Conservation (phyloP, 2,888 invertebrate genomes). For the Coelinius sp. region DNA sequence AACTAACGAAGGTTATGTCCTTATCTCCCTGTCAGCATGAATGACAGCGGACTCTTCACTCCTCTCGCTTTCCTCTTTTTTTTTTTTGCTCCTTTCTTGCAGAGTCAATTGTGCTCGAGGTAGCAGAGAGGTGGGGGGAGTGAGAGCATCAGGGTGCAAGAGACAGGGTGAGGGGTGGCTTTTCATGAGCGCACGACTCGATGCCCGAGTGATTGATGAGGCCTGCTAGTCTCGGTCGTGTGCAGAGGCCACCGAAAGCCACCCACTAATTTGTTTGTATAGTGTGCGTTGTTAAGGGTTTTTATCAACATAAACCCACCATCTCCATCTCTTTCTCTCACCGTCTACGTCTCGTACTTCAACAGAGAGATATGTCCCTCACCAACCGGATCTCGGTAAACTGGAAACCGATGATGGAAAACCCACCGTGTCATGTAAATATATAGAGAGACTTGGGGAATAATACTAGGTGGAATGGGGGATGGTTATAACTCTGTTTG, state of each 20-base stretch:
- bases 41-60: background rate
- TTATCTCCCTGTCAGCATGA: slow-evolving; percentile 11
- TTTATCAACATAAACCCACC: slow-evolving; percentile 30
- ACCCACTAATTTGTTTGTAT: slow-evolving; percentile 56
- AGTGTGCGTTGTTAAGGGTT: slow-evolving; percentile 47
- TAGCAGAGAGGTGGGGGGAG: background rate
- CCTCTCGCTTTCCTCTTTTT: background rate
- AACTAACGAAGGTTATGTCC: background rate
- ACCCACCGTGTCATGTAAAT: slow-evolving; percentile 43
- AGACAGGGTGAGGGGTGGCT: slow-evolving; percentile 36
- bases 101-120: slow-evolving; percentile 3
- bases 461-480: slow-evolving; percentile 16
- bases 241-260: slow-evolving; percentile 41
- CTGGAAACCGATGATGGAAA: slow-evolving; percentile 30
- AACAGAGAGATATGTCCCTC: background rate
- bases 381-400: slow-evolving; percentile 26
- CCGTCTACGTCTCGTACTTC: slow-evolving; percentile 17
- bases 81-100: background rate
- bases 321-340: slow-evolving; percentile 33
- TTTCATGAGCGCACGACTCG: slow-evolving; percentile 42
- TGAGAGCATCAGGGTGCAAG: slow-evolving; percentile 5
- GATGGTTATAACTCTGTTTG: slow-evolving; percentile 32
- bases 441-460: slow-evolving; percentile 47
- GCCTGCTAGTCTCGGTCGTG: slow-evolving; percentile 39
- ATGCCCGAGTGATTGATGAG: slow-evolving; percentile 51